Evolutionary conservation across 2,113 vertebrate species (phyloP).

Genomic region (Dicentrarchus labrax): DNA sequence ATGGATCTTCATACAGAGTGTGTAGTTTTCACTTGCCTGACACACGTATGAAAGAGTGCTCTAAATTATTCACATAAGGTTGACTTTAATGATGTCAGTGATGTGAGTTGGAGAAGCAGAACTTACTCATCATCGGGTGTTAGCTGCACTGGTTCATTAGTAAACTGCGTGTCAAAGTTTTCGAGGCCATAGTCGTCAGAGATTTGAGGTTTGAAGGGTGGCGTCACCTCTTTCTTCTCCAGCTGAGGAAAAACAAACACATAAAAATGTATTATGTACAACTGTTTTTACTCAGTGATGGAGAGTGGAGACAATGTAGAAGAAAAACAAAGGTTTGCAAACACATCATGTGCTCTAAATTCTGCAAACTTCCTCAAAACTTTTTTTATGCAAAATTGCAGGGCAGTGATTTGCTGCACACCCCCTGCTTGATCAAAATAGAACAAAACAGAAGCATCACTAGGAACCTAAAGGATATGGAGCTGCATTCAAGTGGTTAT

Average conservation of each 20-base stretch:
- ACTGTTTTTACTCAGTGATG: slow-evolving; percentile 5
- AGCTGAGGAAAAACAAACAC: slow-evolving; percentile 82
- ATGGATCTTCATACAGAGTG: not conserved
- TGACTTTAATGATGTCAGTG: not conserved
- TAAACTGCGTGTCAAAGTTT: slow-evolving; percentile 99
- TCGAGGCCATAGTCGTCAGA: slow-evolving; percentile 96
- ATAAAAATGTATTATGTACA: slow-evolving; percentile 24
- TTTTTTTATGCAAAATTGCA: no score
- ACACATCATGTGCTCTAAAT: not conserved
- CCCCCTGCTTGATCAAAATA: not conserved
- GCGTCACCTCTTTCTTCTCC: slow-evolving; percentile 95
- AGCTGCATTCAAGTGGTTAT: not conserved
- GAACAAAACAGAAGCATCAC: not conserved
- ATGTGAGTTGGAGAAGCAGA: slow-evolving; percentile 11
- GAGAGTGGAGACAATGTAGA: not conserved
- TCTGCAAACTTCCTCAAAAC: not conserved
- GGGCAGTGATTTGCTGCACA: not conserved
- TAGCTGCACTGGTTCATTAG: slow-evolving; percentile 98
- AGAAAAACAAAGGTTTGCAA: not conserved
- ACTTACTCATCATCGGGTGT: slow-evolving; percentile 97
- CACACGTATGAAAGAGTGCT: not conserved
- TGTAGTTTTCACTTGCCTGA: not conserved
- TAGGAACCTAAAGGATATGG: not conserved
- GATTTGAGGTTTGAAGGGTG: slow-evolving; percentile 97
- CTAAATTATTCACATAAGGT: slow-evolving; percentile 19